Base-by-base conservation (phyloP, 2,797 vertebrate species). In the Toxotes lorentzi region DNA sequence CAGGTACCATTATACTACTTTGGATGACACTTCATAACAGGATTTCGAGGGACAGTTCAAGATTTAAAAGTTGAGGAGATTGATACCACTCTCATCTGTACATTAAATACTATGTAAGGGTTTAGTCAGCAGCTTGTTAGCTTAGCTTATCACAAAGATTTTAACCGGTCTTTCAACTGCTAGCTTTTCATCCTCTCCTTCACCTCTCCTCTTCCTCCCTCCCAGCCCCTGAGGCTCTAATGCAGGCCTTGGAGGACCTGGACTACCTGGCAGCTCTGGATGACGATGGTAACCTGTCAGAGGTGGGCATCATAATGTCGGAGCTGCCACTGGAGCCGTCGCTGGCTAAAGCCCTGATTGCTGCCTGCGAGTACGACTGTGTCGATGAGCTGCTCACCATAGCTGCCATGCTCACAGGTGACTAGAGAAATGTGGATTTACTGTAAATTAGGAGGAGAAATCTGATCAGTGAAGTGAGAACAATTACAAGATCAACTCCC, bases 231-330 rank as follows among this genome's bases (percentile, higher is more conserved):
- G 98, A 98, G 83, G 96, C 97, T 0, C 93, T 99, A 62, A 99
- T 99, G 98, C 97, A 98, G 93, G 97, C 98, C 0, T 84, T 99
- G 91, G 98, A 99, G 90, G 98, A 99, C 88, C 91, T 99, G 91
- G 98, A 99, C 90, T 99, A 99, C 78, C 89, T 99, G 82, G 98
- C 97, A 0, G 97, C 97, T 0, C 94, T 99, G 89, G 96, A 99
- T 0, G 97, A 99, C 0, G 96, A 98, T 0, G 98, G 98, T 1
- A 96, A 98, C 85, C 94, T 99, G 71, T 99, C 98, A 0, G 98
- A 99, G 88, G 96, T 99, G 63, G 98, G 98, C 48, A 96, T 99
- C 94, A 97, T 99, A 72, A 97, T 99, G 91, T 99, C 98, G 0
- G 98, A 99, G 82, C 96, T 99, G 53, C 97, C 97, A 0, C 94